Base-by-base conservation (phyloP, 1,140 invertebrate species). In the Dufourea novaeangliae region DNA sequence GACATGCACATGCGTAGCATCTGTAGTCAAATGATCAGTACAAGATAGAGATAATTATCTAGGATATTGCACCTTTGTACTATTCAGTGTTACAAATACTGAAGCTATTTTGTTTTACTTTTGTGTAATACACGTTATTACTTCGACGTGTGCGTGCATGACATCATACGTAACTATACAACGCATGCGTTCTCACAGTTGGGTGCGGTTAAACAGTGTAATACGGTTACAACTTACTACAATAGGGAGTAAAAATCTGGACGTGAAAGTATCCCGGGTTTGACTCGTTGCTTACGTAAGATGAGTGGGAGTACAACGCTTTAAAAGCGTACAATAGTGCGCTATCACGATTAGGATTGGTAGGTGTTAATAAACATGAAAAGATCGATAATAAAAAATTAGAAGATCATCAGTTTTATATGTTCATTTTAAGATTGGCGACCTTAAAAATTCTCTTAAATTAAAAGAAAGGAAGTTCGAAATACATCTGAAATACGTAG, bases 211-310 rank as follows among this genome's bases (percentile, higher is more conserved):
- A 85, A 89, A 85, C 81, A 82, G 80, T 78, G 80, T 85, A 86
- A 88, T 83, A 88, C 79, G 81, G 83, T 88, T 88, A 82, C 82
- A 84, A 69, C 59, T 87, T 75, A 84, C 74, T 85, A 88, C 87
- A 86, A 86, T 83, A 85, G 71, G 79, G 66, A 72, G 32, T 59
- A 90, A 89, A 87, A 89, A 88, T 88, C 82, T 78, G 66, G 17
- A 86, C 82, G 85, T 88, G 90, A 90, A 91, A 91, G 88, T 90
- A 88, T 80, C 81, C 41, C 64, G 78, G 78, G 75, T 83, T 79
- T 85, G 66, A 78, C 80, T 70, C 54, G 80, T 59, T 64, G 61
- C 59, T 87, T 86, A 85, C 76, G 82, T 86, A 88, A 86, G 59
- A 67, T 76, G 85, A 88, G 85, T 88, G 86, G 88, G 87, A 86